Evolutionary conservation across 2,797 vertebrate genomes (phyloP).

Genomic region (Gallinago stenura): DNA sequence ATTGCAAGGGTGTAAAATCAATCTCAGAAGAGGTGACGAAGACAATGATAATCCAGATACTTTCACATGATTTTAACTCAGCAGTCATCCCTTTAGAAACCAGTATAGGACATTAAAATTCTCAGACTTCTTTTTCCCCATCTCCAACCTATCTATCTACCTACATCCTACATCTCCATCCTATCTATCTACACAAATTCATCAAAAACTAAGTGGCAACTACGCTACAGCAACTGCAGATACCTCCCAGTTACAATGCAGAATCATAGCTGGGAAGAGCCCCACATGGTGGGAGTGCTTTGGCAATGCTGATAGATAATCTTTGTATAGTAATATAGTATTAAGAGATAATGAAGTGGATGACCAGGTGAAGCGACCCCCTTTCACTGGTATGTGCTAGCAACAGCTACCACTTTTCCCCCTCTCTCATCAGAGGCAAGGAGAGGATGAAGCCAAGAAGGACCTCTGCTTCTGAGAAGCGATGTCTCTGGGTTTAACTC

Average conservation of each 20-base stretch:
- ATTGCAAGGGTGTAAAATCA: background rate
- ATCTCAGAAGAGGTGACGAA: background rate
- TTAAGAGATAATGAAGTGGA: background rate
- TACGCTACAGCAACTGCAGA: background rate
- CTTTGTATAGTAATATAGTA: background rate
- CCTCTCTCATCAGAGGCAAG: background rate
- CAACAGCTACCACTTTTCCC: background rate
- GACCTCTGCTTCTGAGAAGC: background rate
- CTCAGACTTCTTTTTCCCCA: background rate
- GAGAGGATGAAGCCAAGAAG: background rate
- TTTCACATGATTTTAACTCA: background rate
- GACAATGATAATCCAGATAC: background rate
- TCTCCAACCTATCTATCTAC: background rate
- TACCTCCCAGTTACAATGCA: background rate
- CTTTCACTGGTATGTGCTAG: background rate
- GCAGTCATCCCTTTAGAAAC: background rate
- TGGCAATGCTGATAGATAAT: background rate
- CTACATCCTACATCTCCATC: background rate
- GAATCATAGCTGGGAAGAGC: background rate
- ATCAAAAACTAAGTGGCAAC: background rate
- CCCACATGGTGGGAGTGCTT: rapidly evolving
- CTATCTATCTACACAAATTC: background rate
- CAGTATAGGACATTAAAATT: background rate
- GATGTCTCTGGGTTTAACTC: background rate
- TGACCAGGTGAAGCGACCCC: background rate